phyloP scores from a whole-genome alignment of 2,888 invertebrate species.

The Spodoptera picta region DNA sequence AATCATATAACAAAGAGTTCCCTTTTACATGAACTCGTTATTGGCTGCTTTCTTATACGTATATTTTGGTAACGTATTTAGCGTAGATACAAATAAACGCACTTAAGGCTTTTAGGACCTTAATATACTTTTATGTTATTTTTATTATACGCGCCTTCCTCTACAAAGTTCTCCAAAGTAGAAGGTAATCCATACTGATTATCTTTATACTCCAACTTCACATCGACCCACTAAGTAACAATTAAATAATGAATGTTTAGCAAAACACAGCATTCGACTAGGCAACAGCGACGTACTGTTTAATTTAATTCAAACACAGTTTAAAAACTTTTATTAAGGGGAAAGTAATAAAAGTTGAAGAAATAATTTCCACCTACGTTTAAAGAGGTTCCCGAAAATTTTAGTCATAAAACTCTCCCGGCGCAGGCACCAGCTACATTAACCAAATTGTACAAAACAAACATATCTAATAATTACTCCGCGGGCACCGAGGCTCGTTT shows the following conservation, averaged over 20 bases:
- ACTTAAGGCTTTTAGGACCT: slow-evolving; percentile 17
- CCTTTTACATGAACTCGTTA: slow-evolving; percentile 44
- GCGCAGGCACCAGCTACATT: slow-evolving; percentile 71
- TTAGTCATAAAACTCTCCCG: slow-evolving; percentile 71
- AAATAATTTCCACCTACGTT: slow-evolving; percentile 75
- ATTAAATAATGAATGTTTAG: slow-evolving; percentile 53
- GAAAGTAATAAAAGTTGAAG: slow-evolving; percentile 72
- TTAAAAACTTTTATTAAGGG: slow-evolving; percentile 62
- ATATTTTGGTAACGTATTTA: slow-evolving; percentile 39
- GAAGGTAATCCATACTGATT: slow-evolving; percentile 47
- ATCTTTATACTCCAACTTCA: slow-evolving; percentile 48
- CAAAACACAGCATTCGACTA: slow-evolving; percentile 44
- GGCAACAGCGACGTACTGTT: slow-evolving; percentile 41
- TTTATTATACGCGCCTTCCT: slow-evolving; percentile 31
- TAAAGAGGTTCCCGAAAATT: slow-evolving; percentile 72
- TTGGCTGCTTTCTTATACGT: slow-evolving; percentile 29
- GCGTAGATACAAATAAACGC: slow-evolving; percentile 35
- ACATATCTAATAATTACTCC: slow-evolving; percentile 83
- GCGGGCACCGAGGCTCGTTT: slow-evolving; percentile 72
- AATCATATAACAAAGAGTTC: slow-evolving; percentile 64
- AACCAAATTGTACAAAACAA: slow-evolving; percentile 84
- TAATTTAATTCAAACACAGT: slow-evolving; percentile 56
- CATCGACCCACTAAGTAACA: slow-evolving; percentile 31
- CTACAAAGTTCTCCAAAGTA: slow-evolving; percentile 20
- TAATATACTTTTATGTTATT: slow-evolving; percentile 42